Evolutionary conservation across 2,113 vertebrate genomes (phyloP).

Genomic region (Eubucco bourcierii): DNA sequence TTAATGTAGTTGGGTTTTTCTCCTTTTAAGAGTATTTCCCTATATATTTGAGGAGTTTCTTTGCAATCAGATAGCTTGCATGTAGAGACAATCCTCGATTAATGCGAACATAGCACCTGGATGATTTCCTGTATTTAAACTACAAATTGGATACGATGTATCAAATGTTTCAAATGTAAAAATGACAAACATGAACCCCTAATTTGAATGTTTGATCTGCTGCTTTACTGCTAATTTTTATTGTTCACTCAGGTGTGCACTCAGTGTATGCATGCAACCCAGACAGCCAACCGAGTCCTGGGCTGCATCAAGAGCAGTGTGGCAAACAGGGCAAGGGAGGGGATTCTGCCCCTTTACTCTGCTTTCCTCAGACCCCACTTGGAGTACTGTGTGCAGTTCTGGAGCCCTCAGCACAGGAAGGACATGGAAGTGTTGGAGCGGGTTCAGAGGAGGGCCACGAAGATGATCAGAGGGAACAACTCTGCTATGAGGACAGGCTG

Average conservation of each 20-base stretch:
- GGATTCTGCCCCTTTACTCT: too few species aligned
- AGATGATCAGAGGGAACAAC: too few species aligned
- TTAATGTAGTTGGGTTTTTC: neutral
- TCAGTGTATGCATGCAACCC: too few species aligned
- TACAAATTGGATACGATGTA: neutral
- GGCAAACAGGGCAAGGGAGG: too few species aligned
- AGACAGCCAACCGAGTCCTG: too few species aligned
- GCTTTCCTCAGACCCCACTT: too few species aligned
- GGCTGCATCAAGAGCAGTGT: too few species aligned
- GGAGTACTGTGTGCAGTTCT: too few species aligned
- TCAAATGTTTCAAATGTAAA: neutral
- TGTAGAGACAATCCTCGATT: neutral
- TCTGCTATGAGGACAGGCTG: too few species aligned
- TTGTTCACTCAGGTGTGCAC: constrained; percentile 23
- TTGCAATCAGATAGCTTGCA: neutral
- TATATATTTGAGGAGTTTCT: neutral
- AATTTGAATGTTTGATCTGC: neutral
- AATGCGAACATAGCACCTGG: neutral
- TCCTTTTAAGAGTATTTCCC: neutral
- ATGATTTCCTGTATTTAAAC: neutral
- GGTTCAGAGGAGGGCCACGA: too few species aligned
- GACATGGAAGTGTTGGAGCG: too few species aligned
- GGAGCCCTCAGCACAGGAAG: too few species aligned
- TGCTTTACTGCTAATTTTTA: neutral
- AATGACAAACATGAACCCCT: accelerated